These are phyloP conservation scores for Dinomys branickii DNA, from an alignment of 2,113 vertebrate species.

Conservation along the genomic window DNA sequence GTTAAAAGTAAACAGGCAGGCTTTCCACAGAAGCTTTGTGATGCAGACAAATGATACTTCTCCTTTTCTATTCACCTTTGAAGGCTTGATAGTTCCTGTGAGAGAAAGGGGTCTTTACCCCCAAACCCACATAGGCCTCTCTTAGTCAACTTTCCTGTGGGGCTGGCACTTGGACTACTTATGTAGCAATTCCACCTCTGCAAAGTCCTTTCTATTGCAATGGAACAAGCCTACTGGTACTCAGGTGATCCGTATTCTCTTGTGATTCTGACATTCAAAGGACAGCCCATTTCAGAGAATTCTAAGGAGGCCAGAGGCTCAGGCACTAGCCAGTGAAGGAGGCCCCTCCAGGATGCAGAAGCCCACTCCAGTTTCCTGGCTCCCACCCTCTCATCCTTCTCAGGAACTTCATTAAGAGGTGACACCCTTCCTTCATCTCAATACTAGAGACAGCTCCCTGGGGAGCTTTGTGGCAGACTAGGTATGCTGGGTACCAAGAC, in stretches of 20 bases:
- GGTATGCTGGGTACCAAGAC: background rate
- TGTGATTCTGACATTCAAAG: background rate
- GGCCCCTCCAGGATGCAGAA: fast-evolving
- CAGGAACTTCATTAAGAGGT: background rate
- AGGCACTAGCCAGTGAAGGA: background rate
- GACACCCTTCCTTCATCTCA: background rate
- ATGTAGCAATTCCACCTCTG: background rate
- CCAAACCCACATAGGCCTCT: background rate
- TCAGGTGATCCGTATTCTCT: background rate
- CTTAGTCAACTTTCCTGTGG: background rate
- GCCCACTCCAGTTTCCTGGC: fast-evolving
- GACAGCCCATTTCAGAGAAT: background rate
- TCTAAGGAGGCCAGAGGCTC: background rate
- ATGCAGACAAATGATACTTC: background rate
- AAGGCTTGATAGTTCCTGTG: background rate
- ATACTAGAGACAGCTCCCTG: background rate
- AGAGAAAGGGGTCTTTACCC: background rate
- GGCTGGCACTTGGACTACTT: background rate
- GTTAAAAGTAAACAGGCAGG: background rate
- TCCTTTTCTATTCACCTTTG: background rate
- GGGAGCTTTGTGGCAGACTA: background rate
- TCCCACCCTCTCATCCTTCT: background rate
- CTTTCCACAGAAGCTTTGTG: background rate
- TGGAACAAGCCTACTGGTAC: background rate
- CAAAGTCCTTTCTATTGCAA: background rate